Evolutionary conservation across 2,113 vertebrate genomes (phyloP), one percentile per base, ranked within the genome.

Genomic region (Phalacrocorax carbo): DNA sequence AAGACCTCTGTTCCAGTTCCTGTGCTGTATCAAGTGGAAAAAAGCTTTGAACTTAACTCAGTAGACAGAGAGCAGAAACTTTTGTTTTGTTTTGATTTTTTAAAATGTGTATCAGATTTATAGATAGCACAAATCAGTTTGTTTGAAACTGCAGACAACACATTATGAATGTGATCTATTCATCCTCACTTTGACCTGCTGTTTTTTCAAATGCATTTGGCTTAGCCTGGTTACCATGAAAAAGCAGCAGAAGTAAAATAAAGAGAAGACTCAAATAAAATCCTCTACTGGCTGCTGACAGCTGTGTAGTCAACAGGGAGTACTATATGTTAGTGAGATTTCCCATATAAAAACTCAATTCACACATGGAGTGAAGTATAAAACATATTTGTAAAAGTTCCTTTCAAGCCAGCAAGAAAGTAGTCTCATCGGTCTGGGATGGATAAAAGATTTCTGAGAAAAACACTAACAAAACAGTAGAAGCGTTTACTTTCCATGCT

Each of bases 181-280:
- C 65, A 71, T 80, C 92, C 36, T 92, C 62, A 29, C 22, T 81
- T 66, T 70, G 49, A 55, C 78, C 64, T 68, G 15, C 9, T 77
- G 34, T 15, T 93, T 92, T 92, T 78, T 55, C 54, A 88, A 81
- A 58, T 44, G 16, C 23, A 34, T 82, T 93, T 92, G 55, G 20
- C 76, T 70, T 93, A 82, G 84, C 38, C 77, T 38, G 78, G 42
- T 86, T 71, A 75, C 23, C 7, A 66, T 49, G 19, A 86, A 87
- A 94, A 96, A 72, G 20, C 9, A 81, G 15, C 38, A 16, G 60
- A 83, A 92, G 48, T 6, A 93, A 75, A 96, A 93, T 84, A 26
- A 82, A 44, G 75, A 92, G 57, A 93, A 96, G 94, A 94, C 8
- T 76, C 34, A 77, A 81, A 94, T 49, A 78, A 94, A 92, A 92